Evolutionary conservation across 2,113 vertebrate species (phyloP).

Genomic region (Phocoena sinus): DNA sequence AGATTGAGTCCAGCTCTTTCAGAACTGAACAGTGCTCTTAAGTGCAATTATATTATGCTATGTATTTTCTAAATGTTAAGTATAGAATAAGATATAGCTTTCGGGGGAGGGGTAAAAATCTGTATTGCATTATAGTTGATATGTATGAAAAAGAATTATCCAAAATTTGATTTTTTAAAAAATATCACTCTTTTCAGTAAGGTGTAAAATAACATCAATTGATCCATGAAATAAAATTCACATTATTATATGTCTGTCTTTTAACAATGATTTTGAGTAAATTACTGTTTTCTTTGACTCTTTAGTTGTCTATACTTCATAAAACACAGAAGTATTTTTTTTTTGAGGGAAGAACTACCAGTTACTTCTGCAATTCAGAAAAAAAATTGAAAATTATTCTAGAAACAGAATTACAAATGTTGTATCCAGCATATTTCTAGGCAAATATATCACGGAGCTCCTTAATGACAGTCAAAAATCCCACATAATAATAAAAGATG

Average conservation of each 20-base stretch:
- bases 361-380: neutral
- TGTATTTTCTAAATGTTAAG: neutral
- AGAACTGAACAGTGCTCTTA: neutral
- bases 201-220: neutral
- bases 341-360: neutral
- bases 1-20: neutral
- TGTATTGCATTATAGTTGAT: neutral
- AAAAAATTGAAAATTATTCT: neutral
- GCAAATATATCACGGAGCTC: neutral
- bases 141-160: neutral
- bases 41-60: neutral
- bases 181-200: neutral
- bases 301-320: neutral
- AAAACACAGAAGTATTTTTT: neutral
- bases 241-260: neutral
- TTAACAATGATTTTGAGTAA: neutral
- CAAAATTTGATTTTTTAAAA: neutral
- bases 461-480: neutral
- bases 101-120: neutral
- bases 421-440: neutral
- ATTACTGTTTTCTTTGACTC: neutral
- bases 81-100: neutral
- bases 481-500: neutral
- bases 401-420: slow-evolving; percentile 28
- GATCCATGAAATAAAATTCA: neutral